Evolutionary conservation across 2,888 invertebrate genomes (phyloP), one percentile per base, ranked within the genome.

Genomic region (Spisula solida): DNA sequence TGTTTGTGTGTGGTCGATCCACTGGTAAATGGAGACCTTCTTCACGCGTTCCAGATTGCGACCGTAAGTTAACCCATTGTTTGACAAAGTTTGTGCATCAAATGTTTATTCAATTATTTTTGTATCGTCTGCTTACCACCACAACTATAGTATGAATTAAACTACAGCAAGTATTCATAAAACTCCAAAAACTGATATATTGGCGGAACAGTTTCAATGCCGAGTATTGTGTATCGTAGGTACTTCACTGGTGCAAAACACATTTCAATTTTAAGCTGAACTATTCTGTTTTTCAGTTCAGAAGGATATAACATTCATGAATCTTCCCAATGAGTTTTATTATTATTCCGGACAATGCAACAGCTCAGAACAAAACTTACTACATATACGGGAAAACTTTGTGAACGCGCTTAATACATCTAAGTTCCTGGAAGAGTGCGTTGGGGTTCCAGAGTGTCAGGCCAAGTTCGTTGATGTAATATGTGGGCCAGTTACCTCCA

Each of bases 301-400:
- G 56, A 79, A 47, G n/a, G 79, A 70, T 41, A 75, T 56, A 10
- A 66, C 60, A 51, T 75, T 75, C 14, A 90, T 90, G 88, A 34
- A 85, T 66, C 84, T 92, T 55, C 87, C 84, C 8, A 89, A 89
- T n/a, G 89, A 90, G 18, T 51, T 90, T 29, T 91, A 87, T 82
- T 92, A 92, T 83, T 92, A 87, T 48, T 87, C 89, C 16, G 90
- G 87, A 48, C 56, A 89, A 79, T 92, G 92, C 66, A 88, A 89
- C 82, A 88, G 88, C 20, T 86, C 90, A 20, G 75, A 83, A 25
- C 55, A 60, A 6, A 90, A 88, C 70, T 8, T 90, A 8, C 60
- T 56, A 18, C 75, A 90, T 25, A 92, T 92, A 29, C 56, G 79
- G 56, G 85, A 85, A 55, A 91, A 91, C 34, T 92, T 92, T 79